Base-by-base conservation (phyloP, 2,888 invertebrate genomes). In the Nymphalis urticae region DNA sequence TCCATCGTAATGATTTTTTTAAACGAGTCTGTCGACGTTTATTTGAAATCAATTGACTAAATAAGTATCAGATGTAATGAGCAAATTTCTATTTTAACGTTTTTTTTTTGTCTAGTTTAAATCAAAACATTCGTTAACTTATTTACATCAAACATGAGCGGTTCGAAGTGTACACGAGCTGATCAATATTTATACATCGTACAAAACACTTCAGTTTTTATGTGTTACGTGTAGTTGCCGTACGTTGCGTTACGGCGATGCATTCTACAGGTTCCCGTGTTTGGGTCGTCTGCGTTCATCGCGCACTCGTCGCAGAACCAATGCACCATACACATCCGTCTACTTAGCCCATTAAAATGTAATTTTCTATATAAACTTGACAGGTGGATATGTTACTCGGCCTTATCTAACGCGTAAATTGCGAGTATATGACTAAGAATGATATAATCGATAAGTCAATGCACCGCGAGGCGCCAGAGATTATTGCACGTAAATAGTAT, bases 261-360 rank as follows among this genome's bases (percentile, higher is more conserved):
- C 88, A 89, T 90, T 90, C 90, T 89, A 89, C 89, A 73, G 75
- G 85, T 82, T 87, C 72, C 89, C 86, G 71, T 77, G 76, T 87
- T 87, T 76, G 88, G 89, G 59, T 64, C 71, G 80, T 78, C 82
- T 77, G 76, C 71, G 70, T 63, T 73, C 76, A 75, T 73, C 77
- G 67, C 61, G 77, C 83, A 85, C 86, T 85, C 83, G 86, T 82
- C 80, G 74, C 78, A 73, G 76, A 74, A 78, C 77, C 76, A 74
- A 62, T 65, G 72, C 70, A 64, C 75, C 79, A 75, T 68, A 63
- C 51, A 56, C 27, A 83, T 85, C 85, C 85, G 83, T 85, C 80
- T 85, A 73, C 79, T 80, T 83, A 83, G 81, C 83, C 82, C 79
- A 86, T 83, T 82, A 83, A 84, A 81, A 76, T 73, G 72, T 75